Evolutionary conservation across 2,113 vertebrate genomes (phyloP).

Genomic region (Glaucomys volans): DNA sequence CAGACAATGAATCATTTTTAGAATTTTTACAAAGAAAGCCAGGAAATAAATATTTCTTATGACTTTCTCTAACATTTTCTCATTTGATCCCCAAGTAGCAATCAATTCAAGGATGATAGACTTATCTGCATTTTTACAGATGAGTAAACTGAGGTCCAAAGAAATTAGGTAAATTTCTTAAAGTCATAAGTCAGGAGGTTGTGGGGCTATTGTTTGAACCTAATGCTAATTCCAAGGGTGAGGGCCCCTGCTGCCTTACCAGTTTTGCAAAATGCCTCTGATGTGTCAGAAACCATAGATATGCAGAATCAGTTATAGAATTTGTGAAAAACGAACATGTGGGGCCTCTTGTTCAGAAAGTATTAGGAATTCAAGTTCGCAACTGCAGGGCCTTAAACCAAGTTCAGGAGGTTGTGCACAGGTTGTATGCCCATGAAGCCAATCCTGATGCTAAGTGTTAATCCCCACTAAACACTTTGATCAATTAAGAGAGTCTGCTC

Average conservation of each 20-base stretch:
- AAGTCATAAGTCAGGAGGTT: not conserved
- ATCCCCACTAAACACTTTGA: not conserved
- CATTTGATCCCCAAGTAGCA: not conserved
- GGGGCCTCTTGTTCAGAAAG: not conserved
- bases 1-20: conserved; percentile 58
- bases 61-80: conserved; percentile 16
- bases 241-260: not conserved
- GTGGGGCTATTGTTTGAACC: not conserved
- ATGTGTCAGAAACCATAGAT: not conserved
- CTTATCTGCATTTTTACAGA: not conserved
- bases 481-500: not conserved
- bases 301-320: not conserved
- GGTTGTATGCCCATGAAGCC: rapidly evolving
- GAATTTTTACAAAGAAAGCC: conserved; percentile 37
- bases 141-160: not conserved
- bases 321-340: conserved; percentile 20
- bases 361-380: conserved; percentile 16
- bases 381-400: not conserved
- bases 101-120: not conserved
- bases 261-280: not conserved
- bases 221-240: not conserved
- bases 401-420: not conserved
- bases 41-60: conserved; percentile 5
- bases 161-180: not conserved
- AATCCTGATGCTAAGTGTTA: not conserved